phyloP scores from a whole-genome alignment of 1,140 invertebrate species.

The Hyphantria cunea region DNA sequence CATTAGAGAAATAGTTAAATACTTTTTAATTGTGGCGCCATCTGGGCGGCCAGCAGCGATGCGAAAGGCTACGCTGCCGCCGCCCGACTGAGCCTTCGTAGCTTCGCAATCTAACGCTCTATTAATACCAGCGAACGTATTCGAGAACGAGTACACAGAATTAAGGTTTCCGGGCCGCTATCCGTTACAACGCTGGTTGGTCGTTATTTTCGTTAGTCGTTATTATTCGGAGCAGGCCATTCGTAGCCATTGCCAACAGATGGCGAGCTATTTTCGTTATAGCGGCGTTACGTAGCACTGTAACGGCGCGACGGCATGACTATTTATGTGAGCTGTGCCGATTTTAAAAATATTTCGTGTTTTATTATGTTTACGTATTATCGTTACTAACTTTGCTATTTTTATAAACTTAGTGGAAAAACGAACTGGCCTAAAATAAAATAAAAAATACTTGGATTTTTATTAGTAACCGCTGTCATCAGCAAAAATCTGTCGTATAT shows the following conservation, averaged over 20 bases:
- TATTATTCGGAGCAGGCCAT: conserved; percentile 21
- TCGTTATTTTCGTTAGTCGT: conserved; percentile 62
- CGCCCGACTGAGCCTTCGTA: conserved; percentile 49
- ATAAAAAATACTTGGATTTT: too few species aligned
- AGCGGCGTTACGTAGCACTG: conserved; percentile 17
- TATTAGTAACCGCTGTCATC: too few species aligned
- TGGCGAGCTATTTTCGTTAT: conserved; percentile 46
- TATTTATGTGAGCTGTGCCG: too few species aligned
- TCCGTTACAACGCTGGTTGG: conserved; percentile 45
- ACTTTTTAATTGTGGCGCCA: conserved; percentile 46
- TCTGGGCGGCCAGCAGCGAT: conserved; percentile 47
- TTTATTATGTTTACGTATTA: too few species aligned
- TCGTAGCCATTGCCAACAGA: conserved; percentile 36
- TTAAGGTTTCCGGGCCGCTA: conserved; percentile 48
- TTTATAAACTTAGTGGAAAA: too few species aligned
- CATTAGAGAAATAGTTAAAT: conserved; percentile 37
- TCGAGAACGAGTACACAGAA: conserved; percentile 58
- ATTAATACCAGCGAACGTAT: conserved; percentile 55
- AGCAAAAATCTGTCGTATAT: too few species aligned
- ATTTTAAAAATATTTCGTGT: too few species aligned
- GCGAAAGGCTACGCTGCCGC: conserved; percentile 58
- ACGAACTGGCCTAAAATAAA: too few species aligned
- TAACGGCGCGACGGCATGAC: conserved; percentile 9
- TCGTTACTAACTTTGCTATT: too few species aligned
- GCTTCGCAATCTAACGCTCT: conserved; percentile 52